phyloP scores from a whole-genome alignment of 2,888 invertebrate species.

The Heliconius charithonia region DNA sequence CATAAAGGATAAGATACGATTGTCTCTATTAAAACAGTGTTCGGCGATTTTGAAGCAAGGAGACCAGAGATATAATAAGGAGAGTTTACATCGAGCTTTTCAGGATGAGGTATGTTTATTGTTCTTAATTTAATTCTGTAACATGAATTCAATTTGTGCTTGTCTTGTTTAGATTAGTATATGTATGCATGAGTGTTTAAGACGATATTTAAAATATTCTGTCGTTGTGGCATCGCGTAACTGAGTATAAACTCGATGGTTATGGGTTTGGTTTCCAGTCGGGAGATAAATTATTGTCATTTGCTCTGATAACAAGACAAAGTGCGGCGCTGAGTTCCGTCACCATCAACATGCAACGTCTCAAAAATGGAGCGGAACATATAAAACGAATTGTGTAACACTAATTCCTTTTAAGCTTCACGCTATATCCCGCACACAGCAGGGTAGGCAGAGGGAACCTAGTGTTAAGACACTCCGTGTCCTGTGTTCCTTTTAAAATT shows the following conservation, averaged over 20 bases:
- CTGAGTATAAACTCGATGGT: not conserved
- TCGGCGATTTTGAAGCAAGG: conserved; percentile 86
- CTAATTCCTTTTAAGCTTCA: too few species aligned
- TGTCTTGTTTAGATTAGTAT: not conserved
- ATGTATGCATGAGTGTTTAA: not conserved
- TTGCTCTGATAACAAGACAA: too few species aligned
- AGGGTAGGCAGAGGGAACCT: too few species aligned
- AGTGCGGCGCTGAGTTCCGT: too few species aligned
- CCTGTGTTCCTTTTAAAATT: too few species aligned
- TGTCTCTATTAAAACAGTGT: conserved; percentile 86
- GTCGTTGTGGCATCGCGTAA: not conserved
- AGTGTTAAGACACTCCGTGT: too few species aligned
- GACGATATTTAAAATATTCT: not conserved
- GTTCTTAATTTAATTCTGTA: not conserved
- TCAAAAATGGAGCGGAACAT: too few species aligned
- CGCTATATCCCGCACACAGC: too few species aligned
- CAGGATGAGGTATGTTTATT: conserved; percentile 86
- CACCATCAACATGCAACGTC: too few species aligned
- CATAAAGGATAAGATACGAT: conserved; percentile 84
- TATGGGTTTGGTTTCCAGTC: too few species aligned
- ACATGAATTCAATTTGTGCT: not conserved
- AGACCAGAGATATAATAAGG: conserved; percentile 85
- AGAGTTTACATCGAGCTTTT: conserved; percentile 86
- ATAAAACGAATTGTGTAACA: not conserved
- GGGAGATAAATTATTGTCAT: too few species aligned